Conservation (phyloP, 2,797 vertebrate genomes). For the Labroides dimidiatus region DNA sequence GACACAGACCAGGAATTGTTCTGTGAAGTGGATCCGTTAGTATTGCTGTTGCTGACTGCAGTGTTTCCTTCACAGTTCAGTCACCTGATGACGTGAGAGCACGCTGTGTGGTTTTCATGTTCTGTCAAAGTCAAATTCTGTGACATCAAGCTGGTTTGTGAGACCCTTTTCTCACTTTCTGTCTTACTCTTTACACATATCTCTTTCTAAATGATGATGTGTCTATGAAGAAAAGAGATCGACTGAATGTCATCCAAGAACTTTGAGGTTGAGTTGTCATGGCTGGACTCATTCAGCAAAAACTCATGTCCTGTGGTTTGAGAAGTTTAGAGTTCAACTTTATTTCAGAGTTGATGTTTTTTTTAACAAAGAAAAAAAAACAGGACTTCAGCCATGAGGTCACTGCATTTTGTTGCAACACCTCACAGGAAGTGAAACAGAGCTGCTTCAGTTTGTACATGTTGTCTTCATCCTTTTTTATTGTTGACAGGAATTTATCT, state of each 20-base stretch:
- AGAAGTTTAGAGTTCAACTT: background rate
- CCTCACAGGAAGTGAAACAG: constrained; percentile 2
- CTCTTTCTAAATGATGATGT: background rate
- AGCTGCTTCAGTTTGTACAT: background rate
- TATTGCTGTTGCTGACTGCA: constrained; percentile 16
- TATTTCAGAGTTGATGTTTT: background rate
- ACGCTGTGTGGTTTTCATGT: constrained; percentile 58
- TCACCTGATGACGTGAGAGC: constrained; percentile 44
- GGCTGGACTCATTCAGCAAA: background rate
- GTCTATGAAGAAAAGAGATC: background rate
- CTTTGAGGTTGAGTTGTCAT: background rate
- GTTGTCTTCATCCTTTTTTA: background rate
- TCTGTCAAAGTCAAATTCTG: constrained; percentile 47
- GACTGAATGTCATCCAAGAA: background rate
- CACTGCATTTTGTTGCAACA: background rate
- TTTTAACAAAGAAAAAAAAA: background rate
- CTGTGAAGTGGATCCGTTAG: background rate
- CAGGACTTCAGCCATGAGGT: background rate
- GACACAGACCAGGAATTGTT: constrained; percentile 7
- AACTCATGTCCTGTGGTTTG: background rate
- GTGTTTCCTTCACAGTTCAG: constrained; percentile 38
- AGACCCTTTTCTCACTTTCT: constrained; percentile 19
- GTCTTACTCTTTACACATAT: constrained; percentile 7
- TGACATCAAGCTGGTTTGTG: constrained; percentile 34
- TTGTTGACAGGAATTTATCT: background rate